Conservation (phyloP, 2,888 invertebrate genomes). For the Yponomeuta malinellus region DNA sequence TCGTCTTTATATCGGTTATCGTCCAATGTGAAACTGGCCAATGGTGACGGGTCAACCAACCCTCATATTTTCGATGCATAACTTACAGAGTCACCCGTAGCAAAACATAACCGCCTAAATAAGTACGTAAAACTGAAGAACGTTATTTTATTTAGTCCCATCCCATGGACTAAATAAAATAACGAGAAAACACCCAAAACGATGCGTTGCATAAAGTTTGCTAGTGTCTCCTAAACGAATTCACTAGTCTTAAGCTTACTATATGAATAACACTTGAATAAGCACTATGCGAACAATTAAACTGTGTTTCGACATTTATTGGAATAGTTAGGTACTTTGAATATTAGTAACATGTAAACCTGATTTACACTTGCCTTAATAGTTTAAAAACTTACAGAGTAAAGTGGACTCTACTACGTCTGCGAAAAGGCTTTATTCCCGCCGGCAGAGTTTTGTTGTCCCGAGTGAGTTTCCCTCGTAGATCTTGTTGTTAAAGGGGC, state of each 20-base stretch:
- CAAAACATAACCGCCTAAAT: no score
- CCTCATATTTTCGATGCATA: no score
- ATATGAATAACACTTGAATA: conserved; percentile 6
- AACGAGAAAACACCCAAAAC: no score
- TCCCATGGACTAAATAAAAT: no score
- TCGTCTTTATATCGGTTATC: no score
- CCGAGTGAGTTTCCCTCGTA: background rate
- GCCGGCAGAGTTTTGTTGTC: background rate
- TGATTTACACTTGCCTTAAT: background rate
- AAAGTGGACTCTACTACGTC: background rate
- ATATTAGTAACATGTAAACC: background rate
- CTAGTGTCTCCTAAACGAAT: background rate
- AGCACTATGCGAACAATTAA: background rate
- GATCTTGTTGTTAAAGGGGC: background rate
- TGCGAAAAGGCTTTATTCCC: background rate
- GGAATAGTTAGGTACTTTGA: conserved; percentile 1
- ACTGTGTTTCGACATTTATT: conserved; percentile 7
- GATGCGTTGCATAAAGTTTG: no score
- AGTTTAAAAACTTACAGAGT: background rate
- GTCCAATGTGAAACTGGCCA: no score
- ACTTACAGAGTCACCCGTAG: no score
- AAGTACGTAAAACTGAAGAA: no score
- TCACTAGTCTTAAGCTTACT: background rate
- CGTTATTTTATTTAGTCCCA: no score
- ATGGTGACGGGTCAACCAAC: no score